These are phyloP conservation scores for Myotis davidii DNA, from an alignment of 2,113 vertebrate genomes.

Conservation along the genomic window DNA sequence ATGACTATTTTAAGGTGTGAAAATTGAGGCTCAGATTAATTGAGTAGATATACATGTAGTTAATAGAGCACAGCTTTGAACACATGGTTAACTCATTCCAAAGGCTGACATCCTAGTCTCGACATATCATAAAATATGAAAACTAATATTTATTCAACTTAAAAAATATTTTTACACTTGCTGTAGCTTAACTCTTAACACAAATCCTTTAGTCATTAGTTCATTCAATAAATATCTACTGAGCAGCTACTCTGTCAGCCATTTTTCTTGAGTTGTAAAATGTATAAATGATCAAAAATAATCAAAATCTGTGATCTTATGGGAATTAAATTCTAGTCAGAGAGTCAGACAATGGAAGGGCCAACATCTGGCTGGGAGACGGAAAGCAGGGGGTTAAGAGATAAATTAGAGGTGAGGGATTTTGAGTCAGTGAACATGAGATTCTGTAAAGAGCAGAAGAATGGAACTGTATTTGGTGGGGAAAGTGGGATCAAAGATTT, in stretches of 20 bases:
- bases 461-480: neutral
- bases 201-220: neutral
- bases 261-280: neutral
- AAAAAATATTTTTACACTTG: neutral
- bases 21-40: neutral
- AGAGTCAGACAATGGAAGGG: neutral
- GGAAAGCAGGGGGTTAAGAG: neutral
- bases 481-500: neutral
- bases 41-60: neutral
- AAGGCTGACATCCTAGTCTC: neutral
- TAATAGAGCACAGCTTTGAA: neutral
- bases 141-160: neutral
- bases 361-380: neutral
- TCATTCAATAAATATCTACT: neutral
- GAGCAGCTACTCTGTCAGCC: neutral
- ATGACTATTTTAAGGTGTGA: neutral
- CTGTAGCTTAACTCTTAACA: neutral
- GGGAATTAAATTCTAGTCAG: neutral
- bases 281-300: neutral
- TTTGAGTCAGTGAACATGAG: neutral
- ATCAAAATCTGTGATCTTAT: neutral
- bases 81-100: neutral
- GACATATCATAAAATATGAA: neutral
- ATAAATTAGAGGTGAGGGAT: neutral
- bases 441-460: neutral